Percentiles rank a stretch among this genome's conserved stretches.
These are phyloP conservation scores for Centropus unirufus DNA, from an alignment of 2,113 vertebrate genomes.

Conservation along the genomic window DNA sequence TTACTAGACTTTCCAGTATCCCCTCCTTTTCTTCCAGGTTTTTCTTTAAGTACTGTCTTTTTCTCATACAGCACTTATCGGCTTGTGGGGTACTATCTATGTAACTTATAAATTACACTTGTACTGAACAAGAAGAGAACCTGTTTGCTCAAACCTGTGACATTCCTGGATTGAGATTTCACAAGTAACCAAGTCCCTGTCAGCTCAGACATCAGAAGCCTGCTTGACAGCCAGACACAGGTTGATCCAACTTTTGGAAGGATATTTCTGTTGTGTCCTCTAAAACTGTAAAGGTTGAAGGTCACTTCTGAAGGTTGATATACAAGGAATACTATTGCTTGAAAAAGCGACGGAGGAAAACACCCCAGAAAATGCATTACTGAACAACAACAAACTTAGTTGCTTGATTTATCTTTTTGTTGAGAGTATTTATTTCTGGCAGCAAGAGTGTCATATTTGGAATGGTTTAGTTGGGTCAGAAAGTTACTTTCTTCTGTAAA, in stretches of 20 bases:
- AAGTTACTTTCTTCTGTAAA: neutral
- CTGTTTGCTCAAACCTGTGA: neutral
- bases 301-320: neutral
- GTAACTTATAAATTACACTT: neutral
- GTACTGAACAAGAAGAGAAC: neutral
- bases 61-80: neutral
- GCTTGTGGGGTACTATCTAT: neutral
- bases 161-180: neutral
- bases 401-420: neutral
- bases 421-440: neutral
- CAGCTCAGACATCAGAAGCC: neutral
- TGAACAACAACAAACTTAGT: neutral
- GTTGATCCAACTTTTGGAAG: neutral
- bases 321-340: neutral
- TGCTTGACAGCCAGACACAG: neutral
- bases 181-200: neutral
- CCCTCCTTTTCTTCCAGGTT: neutral
- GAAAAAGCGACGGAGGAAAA: neutral
- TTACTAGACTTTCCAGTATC: neutral
- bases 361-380: neutral
- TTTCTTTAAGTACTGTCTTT: neutral
- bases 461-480: neutral
- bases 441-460: neutral
- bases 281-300: neutral
- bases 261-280: neutral